A percentile compares a stretch with the other conserved stretches of the same genome.
These are phyloP conservation scores for Periplaneta americana DNA, from an alignment of 1,140 invertebrate species.

Conservation along the genomic window DNA sequence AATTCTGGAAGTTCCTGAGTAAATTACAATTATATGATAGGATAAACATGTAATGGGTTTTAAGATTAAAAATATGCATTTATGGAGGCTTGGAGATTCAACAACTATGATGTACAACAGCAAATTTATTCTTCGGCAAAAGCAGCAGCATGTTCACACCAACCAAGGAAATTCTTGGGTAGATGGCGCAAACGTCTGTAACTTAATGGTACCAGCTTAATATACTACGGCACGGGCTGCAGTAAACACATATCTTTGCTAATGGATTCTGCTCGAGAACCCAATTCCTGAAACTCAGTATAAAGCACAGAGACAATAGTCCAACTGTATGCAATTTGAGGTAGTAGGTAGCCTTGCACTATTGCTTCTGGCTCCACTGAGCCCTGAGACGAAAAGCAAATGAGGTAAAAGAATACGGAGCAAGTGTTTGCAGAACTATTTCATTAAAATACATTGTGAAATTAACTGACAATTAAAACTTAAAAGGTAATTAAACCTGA, in stretches of 20 bases:
- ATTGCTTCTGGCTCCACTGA: neutral
- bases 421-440: neutral
- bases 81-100: neutral
- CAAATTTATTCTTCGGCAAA: neutral
- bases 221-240: neutral
- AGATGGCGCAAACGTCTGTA: neutral
- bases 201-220: neutral
- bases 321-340: neutral
- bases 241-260: neutral
- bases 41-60: neutral
- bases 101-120: neutral
- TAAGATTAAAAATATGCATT: neutral
- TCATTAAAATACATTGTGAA: neutral
- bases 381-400: constrained; percentile 2
- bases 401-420: neutral
- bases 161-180: neutral
- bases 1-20: neutral
- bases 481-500: neutral
- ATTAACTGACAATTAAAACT: neutral
- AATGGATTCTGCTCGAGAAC: neutral
- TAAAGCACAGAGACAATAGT: constrained; percentile 12
- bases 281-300: neutral
- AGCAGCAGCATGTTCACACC: neutral
- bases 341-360: constrained; percentile 9
- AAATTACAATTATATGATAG: neutral